Conservation (phyloP, 1,140 invertebrate genomes). For the Nebria ingens region DNA sequence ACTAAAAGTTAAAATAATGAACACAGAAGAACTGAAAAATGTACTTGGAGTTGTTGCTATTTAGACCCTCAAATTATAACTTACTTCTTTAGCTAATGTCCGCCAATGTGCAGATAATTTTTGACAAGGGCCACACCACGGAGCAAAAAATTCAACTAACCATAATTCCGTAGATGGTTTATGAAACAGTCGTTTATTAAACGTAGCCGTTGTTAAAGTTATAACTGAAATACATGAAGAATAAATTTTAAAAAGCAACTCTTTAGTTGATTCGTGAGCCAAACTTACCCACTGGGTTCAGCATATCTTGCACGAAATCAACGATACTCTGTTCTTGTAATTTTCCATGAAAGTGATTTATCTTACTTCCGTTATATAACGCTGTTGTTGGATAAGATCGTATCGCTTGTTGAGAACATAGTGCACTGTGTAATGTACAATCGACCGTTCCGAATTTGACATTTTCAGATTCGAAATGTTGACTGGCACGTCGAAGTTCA, state of each 20-base stretch:
- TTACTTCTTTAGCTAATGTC: conserved; percentile 53
- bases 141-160: conserved; percentile 82
- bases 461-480: conserved; percentile 36
- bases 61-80: neutral
- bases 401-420: conserved; percentile 53
- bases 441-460: conserved; percentile 58
- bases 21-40: no score
- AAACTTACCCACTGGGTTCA: conserved; percentile 38
- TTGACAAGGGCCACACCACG: conserved; percentile 77
- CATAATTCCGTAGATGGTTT: conserved; percentile 55
- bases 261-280: conserved; percentile 1
- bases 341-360: conserved; percentile 48
- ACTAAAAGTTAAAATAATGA: no score
- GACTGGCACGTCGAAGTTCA: conserved; percentile 59
- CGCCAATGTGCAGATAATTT: conserved; percentile 68
- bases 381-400: conserved; percentile 64
- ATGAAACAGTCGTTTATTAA: conserved; percentile 44
- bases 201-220: conserved; percentile 42
- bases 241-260: conserved; percentile 15
- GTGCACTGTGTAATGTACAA: conserved; percentile 42
- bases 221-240: conserved; percentile 41
- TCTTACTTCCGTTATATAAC: conserved; percentile 51
- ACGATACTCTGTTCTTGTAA: conserved; percentile 48
- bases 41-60: no score
- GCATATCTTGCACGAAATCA: conserved; percentile 55